Percentiles rank a stretch among this genome's conserved stretches.
These are phyloP conservation scores for Cecropterus lyciades DNA, from an alignment of 1,140 invertebrate genomes.

Conservation along the genomic window DNA sequence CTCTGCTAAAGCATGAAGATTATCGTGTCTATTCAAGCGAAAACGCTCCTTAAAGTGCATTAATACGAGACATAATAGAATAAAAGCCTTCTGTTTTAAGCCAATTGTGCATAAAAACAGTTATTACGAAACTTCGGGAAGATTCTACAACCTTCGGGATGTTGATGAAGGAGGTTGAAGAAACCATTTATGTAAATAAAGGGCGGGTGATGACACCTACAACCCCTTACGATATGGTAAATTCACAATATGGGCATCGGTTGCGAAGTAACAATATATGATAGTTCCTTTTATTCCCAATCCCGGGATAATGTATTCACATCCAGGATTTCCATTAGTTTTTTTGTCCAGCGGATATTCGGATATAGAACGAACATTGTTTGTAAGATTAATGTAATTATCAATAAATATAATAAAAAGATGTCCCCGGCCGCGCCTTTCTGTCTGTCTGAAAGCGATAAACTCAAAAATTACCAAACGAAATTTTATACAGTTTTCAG, in stretches of 20 bases:
- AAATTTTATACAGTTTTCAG: too few relatives aligned
- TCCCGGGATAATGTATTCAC: background rate
- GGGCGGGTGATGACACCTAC: background rate
- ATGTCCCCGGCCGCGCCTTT: too few relatives aligned
- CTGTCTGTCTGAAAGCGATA: too few relatives aligned
- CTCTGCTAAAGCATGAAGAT: background rate
- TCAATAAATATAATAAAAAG: too few relatives aligned
- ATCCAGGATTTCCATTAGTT: background rate
- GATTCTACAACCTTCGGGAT: background rate
- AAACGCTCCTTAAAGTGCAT: background rate
- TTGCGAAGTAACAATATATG: background rate
- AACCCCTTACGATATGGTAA: background rate
- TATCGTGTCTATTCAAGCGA: background rate
- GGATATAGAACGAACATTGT: too few relatives aligned
- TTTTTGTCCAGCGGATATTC: background rate
- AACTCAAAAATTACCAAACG: too few relatives aligned
- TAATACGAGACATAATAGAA: background rate
- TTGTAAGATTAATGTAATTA: too few relatives aligned
- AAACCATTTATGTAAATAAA: background rate
- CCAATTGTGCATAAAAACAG: slow-evolving; percentile 1
- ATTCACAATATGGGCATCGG: background rate
- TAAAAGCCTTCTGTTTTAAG: background rate
- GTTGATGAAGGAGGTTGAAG: background rate
- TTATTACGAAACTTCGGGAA: slow-evolving; percentile 3
- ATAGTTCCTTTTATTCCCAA: background rate